phyloP scores from a whole-genome alignment of 2,797 vertebrate genomes.

The Coregonus suidteri region DNA sequence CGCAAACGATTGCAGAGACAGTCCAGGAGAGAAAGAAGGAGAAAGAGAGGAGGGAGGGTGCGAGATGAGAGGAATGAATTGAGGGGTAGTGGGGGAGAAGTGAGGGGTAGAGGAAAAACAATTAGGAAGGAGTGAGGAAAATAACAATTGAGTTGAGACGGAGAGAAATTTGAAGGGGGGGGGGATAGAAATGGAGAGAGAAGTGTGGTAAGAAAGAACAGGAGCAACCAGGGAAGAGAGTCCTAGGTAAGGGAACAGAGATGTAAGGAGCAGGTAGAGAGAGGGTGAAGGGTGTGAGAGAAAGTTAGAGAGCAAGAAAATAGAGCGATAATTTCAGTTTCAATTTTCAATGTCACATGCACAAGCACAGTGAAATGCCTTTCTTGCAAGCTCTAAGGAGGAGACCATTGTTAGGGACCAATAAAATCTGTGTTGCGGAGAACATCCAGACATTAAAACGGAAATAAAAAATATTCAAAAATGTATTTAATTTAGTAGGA shows the following conservation, averaged over 20 bases:
- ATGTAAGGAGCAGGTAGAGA: neutral
- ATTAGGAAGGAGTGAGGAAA: neutral
- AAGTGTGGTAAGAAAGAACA: neutral
- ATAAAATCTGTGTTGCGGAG: too few relatives aligned
- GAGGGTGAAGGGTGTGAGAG: slow-evolving; percentile 22
- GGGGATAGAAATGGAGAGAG: neutral
- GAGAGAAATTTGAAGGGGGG: neutral
- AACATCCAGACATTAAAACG: too few relatives aligned
- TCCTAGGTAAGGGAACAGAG: too few relatives aligned
- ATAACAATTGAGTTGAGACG: neutral
- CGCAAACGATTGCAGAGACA: slow-evolving; percentile 42
- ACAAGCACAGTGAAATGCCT: neutral
- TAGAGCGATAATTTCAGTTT: neutral
- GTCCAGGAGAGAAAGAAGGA: slow-evolving; percentile 33
- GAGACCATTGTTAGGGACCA: too few relatives aligned
- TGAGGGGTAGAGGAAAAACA: neutral
- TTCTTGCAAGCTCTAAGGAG: too few relatives aligned
- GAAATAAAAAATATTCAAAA: too few relatives aligned
- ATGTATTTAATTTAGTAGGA: too few relatives aligned
- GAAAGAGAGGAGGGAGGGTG: neutral
- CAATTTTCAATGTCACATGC: too few relatives aligned
- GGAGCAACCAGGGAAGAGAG: neutral
- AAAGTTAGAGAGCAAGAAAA: slow-evolving; percentile 15
- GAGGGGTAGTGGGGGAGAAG: neutral
- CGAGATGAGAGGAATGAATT: neutral